phyloP scores from a whole-genome alignment of 2,113 vertebrate species.

The Delphinapterus leucas region DNA sequence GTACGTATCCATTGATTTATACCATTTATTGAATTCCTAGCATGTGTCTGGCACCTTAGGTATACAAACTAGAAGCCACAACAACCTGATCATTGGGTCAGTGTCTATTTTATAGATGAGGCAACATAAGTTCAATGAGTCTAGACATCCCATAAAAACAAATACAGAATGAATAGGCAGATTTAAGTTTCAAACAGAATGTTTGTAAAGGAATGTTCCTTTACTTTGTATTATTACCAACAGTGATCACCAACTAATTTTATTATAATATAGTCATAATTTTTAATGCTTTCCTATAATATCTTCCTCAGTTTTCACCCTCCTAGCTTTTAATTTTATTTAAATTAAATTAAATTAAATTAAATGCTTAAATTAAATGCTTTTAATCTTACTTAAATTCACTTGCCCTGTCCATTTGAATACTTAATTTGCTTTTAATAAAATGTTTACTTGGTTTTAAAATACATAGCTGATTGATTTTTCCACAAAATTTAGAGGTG shows the following conservation, averaged over 20 bases:
- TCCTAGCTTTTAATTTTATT: background rate
- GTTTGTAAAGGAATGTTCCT: background rate
- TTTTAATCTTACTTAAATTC: background rate
- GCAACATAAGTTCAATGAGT: background rate
- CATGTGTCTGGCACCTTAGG: background rate
- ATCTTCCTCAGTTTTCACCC: background rate
- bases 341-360: too few relatives aligned
- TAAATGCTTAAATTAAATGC: too few relatives aligned
- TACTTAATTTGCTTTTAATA: background rate
- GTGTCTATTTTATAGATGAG: background rate
- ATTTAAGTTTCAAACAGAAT: background rate
- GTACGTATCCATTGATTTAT: background rate
- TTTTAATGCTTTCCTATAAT: background rate
- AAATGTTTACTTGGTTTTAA: background rate
- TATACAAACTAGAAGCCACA: background rate
- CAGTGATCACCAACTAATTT: background rate
- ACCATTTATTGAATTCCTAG: background rate
- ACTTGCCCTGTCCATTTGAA: background rate
- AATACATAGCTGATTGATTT: background rate
- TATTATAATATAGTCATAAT: background rate
- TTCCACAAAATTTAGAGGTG: background rate
- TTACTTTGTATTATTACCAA: background rate
- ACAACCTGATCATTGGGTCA: accelerated
- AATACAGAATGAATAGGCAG: background rate
- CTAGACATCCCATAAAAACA: background rate